phyloP scores from a whole-genome alignment of 92 coral and sea anemone genomes.

The Heteractis magnifica region DNA sequence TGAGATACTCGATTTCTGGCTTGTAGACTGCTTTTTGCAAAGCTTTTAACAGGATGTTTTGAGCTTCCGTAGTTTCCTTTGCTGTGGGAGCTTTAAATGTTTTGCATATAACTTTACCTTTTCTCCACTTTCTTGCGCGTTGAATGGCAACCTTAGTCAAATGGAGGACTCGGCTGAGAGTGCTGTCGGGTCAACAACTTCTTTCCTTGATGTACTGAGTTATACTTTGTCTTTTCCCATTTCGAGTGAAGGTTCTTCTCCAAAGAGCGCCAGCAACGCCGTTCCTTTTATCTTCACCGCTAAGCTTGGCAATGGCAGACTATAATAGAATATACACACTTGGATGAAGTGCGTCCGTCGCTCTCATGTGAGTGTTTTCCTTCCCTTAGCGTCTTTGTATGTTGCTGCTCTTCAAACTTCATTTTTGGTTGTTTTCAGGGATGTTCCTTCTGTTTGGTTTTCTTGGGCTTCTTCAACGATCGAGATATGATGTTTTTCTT shows the following conservation, averaged over 20 bases:
- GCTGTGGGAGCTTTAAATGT: background rate
- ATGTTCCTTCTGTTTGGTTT: background rate
- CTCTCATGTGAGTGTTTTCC: background rate
- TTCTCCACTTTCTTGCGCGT: background rate
- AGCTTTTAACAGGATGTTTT: constrained; percentile 2
- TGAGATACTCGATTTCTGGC: background rate
- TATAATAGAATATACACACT: constrained; percentile 44
- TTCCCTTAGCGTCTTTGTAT: background rate
- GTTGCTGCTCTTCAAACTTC: constrained; percentile 21
- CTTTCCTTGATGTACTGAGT: constrained; percentile 24
- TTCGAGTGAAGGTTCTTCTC: constrained; percentile 28
- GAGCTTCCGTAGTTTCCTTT: background rate
- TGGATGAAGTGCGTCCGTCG: constrained; percentile 29
- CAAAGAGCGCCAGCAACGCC: constrained; percentile 17
- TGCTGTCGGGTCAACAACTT: constrained; percentile 3
- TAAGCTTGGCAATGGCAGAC: constrained; percentile 39
- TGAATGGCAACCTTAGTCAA: background rate
- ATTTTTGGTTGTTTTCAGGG: constrained; percentile 4
- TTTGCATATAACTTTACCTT: background rate
- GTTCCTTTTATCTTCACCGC: constrained; percentile 15
- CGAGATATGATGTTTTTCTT: constrained; percentile 41
- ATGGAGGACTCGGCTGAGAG: background rate
- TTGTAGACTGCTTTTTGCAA: background rate
- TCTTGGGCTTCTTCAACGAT: constrained; percentile 18
- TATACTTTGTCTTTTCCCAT: constrained; percentile 25